Base-by-base conservation (phyloP, 1,140 invertebrate genomes). In the Pectinophora gossypiella region DNA sequence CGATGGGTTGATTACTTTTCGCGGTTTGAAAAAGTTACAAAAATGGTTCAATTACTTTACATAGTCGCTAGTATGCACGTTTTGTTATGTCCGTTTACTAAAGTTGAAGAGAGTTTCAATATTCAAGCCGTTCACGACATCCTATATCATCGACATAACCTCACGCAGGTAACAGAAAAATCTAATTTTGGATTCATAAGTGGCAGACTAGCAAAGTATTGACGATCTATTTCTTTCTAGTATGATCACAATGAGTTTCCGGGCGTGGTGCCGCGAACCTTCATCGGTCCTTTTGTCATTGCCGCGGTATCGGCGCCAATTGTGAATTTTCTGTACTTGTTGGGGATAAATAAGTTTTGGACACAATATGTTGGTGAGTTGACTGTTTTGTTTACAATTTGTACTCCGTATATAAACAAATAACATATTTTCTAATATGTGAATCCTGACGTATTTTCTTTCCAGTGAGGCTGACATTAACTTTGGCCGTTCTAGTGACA, bases 101-200 rank as follows among this genome's bases (percentile, higher is more conserved):
- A 99, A 94, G 98, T 99, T 7, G 98, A 99, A 88, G 99, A 99
- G 90, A 99, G 97, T 88, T 99, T 99, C 76, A 99, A 99, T 88
- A 89, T 99, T 16, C 96, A 99, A 90, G 98, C 99, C 10, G 95
- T 95, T 81, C 99, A 99, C 89, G 99, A 99, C 89, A 91, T 99
- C 64, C 89, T 99, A 12, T 98, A 97, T 87, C 92, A 97, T 76
- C 90, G 93, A 53, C 87, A 89, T 78, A 95, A 98, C 89, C 89
- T 99, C 51, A 89, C 93, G 32, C 85, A 96, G 92, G 97, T 98
- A 91, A 61, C 6, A 58, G 51, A 58, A 67, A 63, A 72, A 59
- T 85, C 81, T 85, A 85, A 85, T 76, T 86, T 85, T 82, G 79
- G 79, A 85, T 61, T 67, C 62, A 45, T 71, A 69, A 64, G 59